A percentile compares a stretch with the other conserved stretches of the same genome.
These are phyloP conservation scores for Mallotus villosus DNA, from an alignment of 2,797 vertebrate genomes.

Conservation along the genomic window DNA sequence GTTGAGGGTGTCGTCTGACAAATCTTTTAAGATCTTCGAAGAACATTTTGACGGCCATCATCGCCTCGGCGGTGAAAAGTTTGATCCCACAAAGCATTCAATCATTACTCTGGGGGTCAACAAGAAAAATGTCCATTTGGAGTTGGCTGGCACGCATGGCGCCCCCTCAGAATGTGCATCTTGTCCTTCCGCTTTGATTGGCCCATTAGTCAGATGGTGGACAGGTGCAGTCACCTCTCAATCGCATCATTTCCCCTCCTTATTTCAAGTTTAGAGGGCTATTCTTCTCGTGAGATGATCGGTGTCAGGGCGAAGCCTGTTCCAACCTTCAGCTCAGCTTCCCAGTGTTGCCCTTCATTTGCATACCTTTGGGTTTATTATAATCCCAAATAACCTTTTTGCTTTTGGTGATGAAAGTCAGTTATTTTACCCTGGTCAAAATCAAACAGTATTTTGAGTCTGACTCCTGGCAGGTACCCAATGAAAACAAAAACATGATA, in stretches of 20 bases:
- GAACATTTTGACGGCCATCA: not conserved
- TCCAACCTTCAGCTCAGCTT: constrained; percentile 35
- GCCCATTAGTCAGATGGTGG: constrained; percentile 66
- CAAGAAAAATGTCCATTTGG: constrained; percentile 3
- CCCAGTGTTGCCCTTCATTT: constrained; percentile 58
- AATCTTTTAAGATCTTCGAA: no score
- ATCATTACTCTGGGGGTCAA: not conserved
- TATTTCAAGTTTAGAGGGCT: constrained; percentile 55
- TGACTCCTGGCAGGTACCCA: not conserved
- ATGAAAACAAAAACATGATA: not conserved
- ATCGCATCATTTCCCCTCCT: constrained; percentile 57
- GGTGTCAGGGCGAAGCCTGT: constrained; percentile 45
- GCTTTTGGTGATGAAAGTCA: constrained; percentile 46
- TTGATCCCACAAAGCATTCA: constrained; percentile 2
- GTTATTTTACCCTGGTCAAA: not conserved
- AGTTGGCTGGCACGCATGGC: not conserved
- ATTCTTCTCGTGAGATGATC: constrained; percentile 63
- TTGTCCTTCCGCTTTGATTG: constrained; percentile 66
- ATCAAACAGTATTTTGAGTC: not conserved
- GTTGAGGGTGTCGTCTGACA: no score
- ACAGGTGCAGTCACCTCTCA: constrained; percentile 54
- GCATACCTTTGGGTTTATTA: constrained; percentile 65
- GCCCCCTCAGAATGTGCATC: constrained; percentile 37
- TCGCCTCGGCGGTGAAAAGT: not conserved
- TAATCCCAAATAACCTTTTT: constrained; percentile 60